Evolutionary conservation across 2,888 invertebrate genomes (phyloP).

Genomic region (Leptopilina drosophilae): DNA sequence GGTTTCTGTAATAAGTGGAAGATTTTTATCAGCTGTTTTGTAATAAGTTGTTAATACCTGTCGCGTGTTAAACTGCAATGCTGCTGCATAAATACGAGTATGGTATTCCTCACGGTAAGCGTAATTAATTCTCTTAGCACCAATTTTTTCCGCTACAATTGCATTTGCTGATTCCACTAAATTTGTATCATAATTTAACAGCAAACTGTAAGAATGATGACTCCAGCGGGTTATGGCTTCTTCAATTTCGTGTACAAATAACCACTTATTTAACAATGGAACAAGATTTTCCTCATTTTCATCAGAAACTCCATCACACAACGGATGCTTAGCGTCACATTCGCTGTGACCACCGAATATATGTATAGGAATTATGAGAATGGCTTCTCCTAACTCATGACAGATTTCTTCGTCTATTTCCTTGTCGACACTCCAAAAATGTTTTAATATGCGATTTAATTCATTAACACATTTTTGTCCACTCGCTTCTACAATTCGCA

Average conservation of each 20-base stretch:
- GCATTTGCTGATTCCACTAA: too few species aligned
- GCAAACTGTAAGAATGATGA: background rate
- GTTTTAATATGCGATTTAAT: background rate
- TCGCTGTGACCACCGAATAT: background rate
- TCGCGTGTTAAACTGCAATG: too few species aligned
- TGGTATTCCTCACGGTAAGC: too few species aligned
- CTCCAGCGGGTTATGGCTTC: background rate
- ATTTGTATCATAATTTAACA: background rate
- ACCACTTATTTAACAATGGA: background rate
- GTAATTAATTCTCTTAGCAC: too few species aligned
- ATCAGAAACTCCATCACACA: background rate
- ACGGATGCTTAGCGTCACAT: background rate
- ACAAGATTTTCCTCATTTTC: background rate
- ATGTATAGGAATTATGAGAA: background rate
- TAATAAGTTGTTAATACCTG: background rate
- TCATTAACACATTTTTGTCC: background rate
- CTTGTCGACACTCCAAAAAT: background rate
- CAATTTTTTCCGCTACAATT: too few species aligned
- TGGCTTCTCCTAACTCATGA: background rate
- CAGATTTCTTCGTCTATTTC: background rate
- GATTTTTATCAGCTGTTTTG: too few species aligned
- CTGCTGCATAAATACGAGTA: background rate
- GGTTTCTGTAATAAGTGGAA: too few species aligned
- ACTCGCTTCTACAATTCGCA: background rate
- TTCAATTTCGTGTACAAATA: background rate